These are phyloP conservation scores for Scaptomyza hsui DNA, from an alignment of 1,140 invertebrate genomes.

Conservation along the genomic window DNA sequence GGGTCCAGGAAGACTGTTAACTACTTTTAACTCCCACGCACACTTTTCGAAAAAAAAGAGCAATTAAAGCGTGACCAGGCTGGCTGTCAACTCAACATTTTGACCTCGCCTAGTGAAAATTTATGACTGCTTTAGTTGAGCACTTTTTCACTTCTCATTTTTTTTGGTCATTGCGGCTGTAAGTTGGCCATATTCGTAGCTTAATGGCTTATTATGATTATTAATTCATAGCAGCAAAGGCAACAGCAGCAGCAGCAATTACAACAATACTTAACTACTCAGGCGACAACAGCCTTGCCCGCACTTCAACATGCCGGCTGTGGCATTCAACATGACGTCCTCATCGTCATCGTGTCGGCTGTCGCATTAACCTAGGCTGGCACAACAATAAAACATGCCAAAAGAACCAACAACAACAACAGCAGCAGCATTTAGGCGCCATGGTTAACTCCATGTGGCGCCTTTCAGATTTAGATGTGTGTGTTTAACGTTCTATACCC, in stretches of 20 bases:
- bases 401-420: background rate
- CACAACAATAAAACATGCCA: slow-evolving; percentile 64
- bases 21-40: slow-evolving; percentile 10
- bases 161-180: slow-evolving; percentile 15
- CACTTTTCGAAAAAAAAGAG: slow-evolving; percentile 11
- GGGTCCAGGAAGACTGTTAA: too few species aligned
- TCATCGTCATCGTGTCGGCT: slow-evolving; percentile 3
- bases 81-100: slow-evolving; percentile 32
- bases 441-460: slow-evolving; percentile 8
- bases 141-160: slow-evolving; percentile 52
- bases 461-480: background rate
- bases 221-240: slow-evolving; percentile 64
- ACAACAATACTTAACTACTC: slow-evolving; percentile 49
- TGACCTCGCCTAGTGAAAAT: slow-evolving; percentile 58
- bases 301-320: slow-evolving; percentile 6
- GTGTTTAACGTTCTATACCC: background rate
- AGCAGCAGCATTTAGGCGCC: slow-evolving; percentile 25
- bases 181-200: slow-evolving; percentile 10
- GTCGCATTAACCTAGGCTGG: slow-evolving; percentile 53
- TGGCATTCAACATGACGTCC: slow-evolving; percentile 22
- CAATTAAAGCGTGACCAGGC: slow-evolving; percentile 19
- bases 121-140: slow-evolving; percentile 70
- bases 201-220: slow-evolving; percentile 75
- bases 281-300: slow-evolving; percentile 9
- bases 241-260: slow-evolving; percentile 26